A percentile compares a stretch with the other conserved stretches of the same genome.
These are phyloP conservation scores for Cephalopholis sonnerati DNA, from an alignment of 2,113 vertebrate genomes.

Conservation along the genomic window DNA sequence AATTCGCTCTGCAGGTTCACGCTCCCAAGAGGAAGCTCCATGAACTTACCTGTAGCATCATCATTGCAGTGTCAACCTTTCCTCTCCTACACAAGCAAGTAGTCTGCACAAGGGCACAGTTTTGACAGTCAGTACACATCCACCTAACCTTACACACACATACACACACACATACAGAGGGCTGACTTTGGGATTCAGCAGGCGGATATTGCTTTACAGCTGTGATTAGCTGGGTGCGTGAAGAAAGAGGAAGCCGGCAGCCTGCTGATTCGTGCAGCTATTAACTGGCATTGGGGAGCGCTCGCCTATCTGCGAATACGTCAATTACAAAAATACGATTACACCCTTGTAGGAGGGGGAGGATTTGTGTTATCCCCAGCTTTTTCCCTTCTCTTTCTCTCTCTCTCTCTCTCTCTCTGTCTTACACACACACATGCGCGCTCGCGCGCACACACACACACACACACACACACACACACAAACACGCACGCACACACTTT, in stretches of 20 bases:
- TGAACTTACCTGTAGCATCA: neutral
- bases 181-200: slow-evolving; percentile 56
- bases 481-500: neutral
- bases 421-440: too few relatives aligned
- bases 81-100: neutral
- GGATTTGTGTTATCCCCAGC: slow-evolving; percentile 73
- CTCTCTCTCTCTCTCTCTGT: neutral
- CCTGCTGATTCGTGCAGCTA: slow-evolving; percentile 60
- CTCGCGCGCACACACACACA: too few relatives aligned
- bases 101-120: neutral
- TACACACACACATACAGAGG: slow-evolving; percentile 1
- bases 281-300: slow-evolving; percentile 58
- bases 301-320: slow-evolving; percentile 65
- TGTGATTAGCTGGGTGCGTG: slow-evolving; percentile 59
- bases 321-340: slow-evolving; percentile 79
- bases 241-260: slow-evolving; percentile 56
- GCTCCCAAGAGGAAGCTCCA: slow-evolving; percentile 3
- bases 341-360: slow-evolving; percentile 61
- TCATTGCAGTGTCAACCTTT: neutral
- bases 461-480: too few relatives aligned
- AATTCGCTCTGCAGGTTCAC: neutral
- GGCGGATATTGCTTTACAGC: slow-evolving; percentile 60
- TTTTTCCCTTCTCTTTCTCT: neutral
- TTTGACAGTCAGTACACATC: slow-evolving; percentile 31
- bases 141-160: slow-evolving; percentile 2